phyloP scores from a whole-genome alignment of 2,888 invertebrate species.

The Ernsta delagoae region DNA sequence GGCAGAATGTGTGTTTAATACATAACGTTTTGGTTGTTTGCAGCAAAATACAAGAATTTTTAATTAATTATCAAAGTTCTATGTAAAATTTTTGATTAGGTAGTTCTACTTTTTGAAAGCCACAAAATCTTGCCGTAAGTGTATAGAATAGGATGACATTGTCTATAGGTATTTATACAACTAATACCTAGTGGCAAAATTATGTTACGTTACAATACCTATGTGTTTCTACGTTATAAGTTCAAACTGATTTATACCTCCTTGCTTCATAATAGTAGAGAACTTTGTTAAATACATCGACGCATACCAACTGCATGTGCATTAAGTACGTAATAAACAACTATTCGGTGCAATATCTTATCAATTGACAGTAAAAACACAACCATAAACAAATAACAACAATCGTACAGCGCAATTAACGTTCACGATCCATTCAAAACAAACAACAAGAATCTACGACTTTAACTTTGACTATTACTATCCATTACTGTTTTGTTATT shows the following conservation, averaged over 20 bases:
- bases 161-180: too few relatives aligned
- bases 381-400: slow-evolving; percentile 44
- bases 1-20: not conserved
- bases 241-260: not conserved
- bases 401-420: slow-evolving; percentile 51
- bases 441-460: slow-evolving; percentile 35
- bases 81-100: too few relatives aligned
- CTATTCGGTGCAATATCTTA: slow-evolving; percentile 29
- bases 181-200: too few relatives aligned
- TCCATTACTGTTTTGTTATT: slow-evolving; percentile 4
- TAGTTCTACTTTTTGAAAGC: too few relatives aligned
- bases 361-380: slow-evolving; percentile 41
- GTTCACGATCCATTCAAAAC: slow-evolving; percentile 46
- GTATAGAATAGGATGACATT: too few relatives aligned
- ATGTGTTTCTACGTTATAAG: not conserved
- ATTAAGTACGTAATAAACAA: slow-evolving; percentile 19
- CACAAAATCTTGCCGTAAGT: too few relatives aligned
- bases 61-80: too few relatives aligned
- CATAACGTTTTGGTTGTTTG: not conserved
- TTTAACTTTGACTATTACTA: not conserved
- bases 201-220: not conserved
- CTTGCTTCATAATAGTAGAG: not conserved
- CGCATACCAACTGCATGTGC: slow-evolving; percentile 14
- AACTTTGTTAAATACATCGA: not conserved
- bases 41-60: too few relatives aligned